Conservation (phyloP, 2,113 vertebrate species). For the Cryptoleucopteryx plumbea region DNA sequence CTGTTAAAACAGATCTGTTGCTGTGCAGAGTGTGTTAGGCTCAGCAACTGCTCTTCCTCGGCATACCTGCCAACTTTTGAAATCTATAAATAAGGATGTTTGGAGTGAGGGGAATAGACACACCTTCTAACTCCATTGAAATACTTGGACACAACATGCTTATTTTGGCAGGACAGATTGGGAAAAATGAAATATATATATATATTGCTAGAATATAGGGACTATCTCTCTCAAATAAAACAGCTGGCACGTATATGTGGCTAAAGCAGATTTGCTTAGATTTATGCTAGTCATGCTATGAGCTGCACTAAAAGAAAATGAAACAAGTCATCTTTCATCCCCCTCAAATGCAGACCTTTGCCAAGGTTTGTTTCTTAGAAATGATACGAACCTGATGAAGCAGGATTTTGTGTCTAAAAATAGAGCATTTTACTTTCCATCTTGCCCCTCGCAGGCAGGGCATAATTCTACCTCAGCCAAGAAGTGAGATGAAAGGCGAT, state of each 20-base stretch:
- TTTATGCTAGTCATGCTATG: not conserved
- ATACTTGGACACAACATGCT: not conserved
- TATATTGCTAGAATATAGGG: not conserved
- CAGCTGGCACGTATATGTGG: not conserved
- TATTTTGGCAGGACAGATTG: constrained; percentile 20
- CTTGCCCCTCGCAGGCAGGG: not conserved
- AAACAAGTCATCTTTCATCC: not conserved
- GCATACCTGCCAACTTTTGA: constrained; percentile 36
- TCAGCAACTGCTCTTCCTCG: constrained; percentile 44
- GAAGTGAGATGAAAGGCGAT: not conserved
- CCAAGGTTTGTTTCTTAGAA: constrained; percentile 40
- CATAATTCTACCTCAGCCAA: constrained; percentile 2
- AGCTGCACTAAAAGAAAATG: not conserved
- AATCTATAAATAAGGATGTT: constrained; percentile 50
- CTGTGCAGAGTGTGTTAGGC: constrained; percentile 20
- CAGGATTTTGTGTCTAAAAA: not conserved
- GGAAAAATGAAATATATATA: not conserved
- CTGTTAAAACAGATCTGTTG: constrained; percentile 46
- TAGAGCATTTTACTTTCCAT: constrained; percentile 24
- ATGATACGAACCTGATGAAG: constrained; percentile 24
- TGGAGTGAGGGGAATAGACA: not conserved
- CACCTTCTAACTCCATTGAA: constrained; percentile 38
- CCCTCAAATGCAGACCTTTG: not conserved
- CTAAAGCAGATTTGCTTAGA: constrained; percentile 9
- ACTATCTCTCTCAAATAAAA: not conserved